Conservation (phyloP, 2,888 invertebrate genomes). For the Cryptocheilus praepositus region DNA sequence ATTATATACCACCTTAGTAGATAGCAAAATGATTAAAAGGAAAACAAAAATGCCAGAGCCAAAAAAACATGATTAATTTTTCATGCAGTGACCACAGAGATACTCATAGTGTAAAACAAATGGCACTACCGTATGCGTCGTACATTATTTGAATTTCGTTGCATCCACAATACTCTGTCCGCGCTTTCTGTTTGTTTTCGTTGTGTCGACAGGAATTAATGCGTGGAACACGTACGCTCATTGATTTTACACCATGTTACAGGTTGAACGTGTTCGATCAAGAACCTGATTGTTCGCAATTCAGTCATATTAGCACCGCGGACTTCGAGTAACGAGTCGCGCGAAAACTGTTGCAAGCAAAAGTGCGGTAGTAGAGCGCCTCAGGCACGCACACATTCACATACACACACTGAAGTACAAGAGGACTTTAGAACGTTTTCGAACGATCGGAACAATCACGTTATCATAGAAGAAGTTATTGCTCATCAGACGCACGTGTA, state of each 20-base stretch:
- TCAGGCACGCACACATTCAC: background rate
- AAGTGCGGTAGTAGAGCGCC: background rate
- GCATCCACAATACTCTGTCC: no score
- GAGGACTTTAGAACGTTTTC: background rate
- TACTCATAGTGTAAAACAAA: constrained; percentile 59
- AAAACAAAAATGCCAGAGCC: constrained; percentile 49
- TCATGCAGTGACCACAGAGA: constrained; percentile 61
- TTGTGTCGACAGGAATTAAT: background rate
- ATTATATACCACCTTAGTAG: constrained; percentile 10
- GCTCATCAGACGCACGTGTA: constrained; percentile 50
- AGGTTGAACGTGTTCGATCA: constrained; percentile 31
- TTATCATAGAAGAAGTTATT: constrained; percentile 54
- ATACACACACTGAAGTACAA: background rate
- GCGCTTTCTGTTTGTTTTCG: no score
- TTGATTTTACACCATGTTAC: constrained; percentile 54
- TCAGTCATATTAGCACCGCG: background rate
- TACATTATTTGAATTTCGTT: no score
- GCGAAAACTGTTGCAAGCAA: background rate
- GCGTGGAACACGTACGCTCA: constrained; percentile 28
- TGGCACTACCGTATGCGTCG: constrained; percentile 28
- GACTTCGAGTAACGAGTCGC: background rate
- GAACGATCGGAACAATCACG: constrained; percentile 55
- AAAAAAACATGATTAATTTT: constrained; percentile 46
- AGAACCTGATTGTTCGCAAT: constrained; percentile 56
- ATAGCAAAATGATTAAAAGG: constrained; percentile 33